Conservation (phyloP, 1,140 invertebrate genomes). For the Lasioglossum albipes region DNA sequence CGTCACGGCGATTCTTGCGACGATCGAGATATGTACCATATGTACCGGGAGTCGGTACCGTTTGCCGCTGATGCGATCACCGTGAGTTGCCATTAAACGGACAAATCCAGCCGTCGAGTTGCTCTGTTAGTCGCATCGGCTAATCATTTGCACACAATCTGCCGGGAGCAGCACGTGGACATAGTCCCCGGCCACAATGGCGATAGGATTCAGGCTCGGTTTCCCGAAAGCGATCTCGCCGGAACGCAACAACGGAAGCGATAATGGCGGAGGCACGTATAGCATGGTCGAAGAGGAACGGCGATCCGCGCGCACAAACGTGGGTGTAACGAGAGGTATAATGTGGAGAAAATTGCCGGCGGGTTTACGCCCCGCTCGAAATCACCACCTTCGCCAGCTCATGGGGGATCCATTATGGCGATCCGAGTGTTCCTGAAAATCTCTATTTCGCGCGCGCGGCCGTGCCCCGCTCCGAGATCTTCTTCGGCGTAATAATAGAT, state of each 20-base stretch:
- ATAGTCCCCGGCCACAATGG: neutral
- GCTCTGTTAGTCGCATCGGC: too few species aligned
- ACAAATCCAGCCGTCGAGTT: too few species aligned
- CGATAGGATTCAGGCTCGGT: too few species aligned
- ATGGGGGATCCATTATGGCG: conserved; percentile 13
- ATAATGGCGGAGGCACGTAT: conserved; percentile 31
- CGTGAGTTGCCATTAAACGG: too few species aligned
- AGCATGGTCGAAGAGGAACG: neutral
- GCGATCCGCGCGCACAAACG: conserved; percentile 14
- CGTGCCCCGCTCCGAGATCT: neutral
- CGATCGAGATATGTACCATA: too few species aligned
- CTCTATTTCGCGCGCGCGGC: neutral
- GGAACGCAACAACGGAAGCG: conserved; percentile 27
- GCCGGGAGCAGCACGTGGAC: neutral
- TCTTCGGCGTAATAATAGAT: conserved; percentile 6
- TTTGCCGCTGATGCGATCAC: too few species aligned
- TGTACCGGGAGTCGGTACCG: too few species aligned
- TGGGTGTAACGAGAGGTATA: conserved; percentile 47
- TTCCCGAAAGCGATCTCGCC: neutral
- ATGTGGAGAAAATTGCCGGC: conserved; percentile 36
- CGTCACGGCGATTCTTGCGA: too few species aligned
- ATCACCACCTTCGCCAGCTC: conserved; percentile 25
- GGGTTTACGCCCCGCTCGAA: conserved; percentile 12
- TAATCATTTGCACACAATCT: conserved; percentile 11
- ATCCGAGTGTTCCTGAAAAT: neutral